A percentile compares a stretch with the other conserved stretches of the same genome.
phyloP scores from a whole-genome alignment of 2,888 invertebrate genomes.

The Phoronis australis region DNA sequence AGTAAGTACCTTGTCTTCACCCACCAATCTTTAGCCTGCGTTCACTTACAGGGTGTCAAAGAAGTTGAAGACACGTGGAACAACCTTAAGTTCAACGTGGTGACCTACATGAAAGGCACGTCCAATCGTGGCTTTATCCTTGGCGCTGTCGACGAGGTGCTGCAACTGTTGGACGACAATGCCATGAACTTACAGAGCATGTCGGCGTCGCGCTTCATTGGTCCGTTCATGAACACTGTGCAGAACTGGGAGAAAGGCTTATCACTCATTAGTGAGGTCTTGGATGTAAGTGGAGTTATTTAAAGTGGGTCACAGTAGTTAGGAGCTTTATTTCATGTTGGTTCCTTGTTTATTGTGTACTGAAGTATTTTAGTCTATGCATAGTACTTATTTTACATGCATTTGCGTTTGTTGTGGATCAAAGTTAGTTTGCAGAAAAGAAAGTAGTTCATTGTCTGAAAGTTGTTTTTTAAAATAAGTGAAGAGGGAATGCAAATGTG shows the following conservation, averaged over 20 bases:
- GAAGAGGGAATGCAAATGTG: no score
- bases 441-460: no score
- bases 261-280: constrained; percentile 75
- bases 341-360: no score
- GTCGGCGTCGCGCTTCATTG: constrained; percentile 68
- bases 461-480: no score
- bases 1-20: no score
- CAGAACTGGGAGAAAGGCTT: constrained; percentile 80
- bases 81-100: constrained; percentile 52
- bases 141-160: constrained; percentile 77
- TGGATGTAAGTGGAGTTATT: constrained; percentile 60
- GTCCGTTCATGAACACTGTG: constrained; percentile 76
- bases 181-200: constrained; percentile 86
- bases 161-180: constrained; percentile 78
- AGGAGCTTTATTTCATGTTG: no score
- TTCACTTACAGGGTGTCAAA: constrained; percentile 61
- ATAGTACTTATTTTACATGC: no score
- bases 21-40: no score
- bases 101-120: constrained; percentile 57
- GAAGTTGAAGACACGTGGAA: constrained; percentile 67
- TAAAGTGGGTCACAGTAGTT: no score
- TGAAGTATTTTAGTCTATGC: no score
- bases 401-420: no score
- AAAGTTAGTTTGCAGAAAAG: no score
- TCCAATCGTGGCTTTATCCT: constrained; percentile 77